phyloP scores from a whole-genome alignment of 2,888 invertebrate genomes.

The Spisula subtruncata region DNA sequence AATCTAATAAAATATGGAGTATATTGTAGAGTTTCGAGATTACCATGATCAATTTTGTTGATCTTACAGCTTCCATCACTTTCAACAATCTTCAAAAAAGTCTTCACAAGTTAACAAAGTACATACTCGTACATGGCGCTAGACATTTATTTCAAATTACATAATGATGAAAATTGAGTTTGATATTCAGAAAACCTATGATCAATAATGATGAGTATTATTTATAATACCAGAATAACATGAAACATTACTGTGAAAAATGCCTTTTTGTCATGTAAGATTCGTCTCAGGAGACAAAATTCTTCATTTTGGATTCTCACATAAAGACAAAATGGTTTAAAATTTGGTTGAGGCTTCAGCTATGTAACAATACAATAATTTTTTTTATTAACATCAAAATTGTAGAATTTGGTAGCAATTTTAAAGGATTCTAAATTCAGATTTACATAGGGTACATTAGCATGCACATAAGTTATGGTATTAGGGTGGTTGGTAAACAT shows the following conservation, averaged over 20 bases:
- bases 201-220: neutral
- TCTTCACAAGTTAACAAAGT: neutral
- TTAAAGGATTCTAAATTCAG: too few relatives aligned
- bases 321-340: too few relatives aligned
- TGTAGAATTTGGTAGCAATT: too few relatives aligned
- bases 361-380: neutral
- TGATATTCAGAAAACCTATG: neutral
- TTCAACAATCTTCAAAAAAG: neutral
- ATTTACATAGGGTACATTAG: too few relatives aligned
- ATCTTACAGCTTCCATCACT: neutral
- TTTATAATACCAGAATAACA: neutral
- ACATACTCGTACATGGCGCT: neutral
- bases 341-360: neutral
- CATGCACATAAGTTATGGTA: too few relatives aligned
- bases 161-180: neutral
- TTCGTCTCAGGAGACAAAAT: neutral
- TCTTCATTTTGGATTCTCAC: neutral
- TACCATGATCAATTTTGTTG: neutral
- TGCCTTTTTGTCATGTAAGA: neutral
- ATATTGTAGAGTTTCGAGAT: slow-evolving; percentile 4
- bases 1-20: slow-evolving; percentile 11
- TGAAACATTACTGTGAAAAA: neutral
- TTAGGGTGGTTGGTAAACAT: too few relatives aligned
- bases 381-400: too few relatives aligned
- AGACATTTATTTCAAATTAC: slow-evolving; percentile 5